A percentile compares a stretch with the other conserved stretches of the same genome.
phyloP scores from a whole-genome alignment of 2,113 vertebrate species.

The Austrofundulus limnaeus region DNA sequence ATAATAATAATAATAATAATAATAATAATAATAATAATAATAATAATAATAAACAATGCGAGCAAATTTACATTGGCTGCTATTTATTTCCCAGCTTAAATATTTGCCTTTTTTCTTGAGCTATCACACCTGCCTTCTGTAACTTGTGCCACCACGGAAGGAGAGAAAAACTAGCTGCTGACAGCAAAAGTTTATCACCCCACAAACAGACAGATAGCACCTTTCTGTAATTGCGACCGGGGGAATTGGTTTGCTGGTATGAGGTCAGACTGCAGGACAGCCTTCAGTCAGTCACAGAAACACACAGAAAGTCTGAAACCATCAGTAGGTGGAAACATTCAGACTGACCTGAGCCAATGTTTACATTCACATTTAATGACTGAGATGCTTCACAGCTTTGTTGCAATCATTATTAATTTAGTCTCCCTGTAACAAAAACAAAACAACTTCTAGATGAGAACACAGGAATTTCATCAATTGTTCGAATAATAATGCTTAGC shows the following conservation, averaged over 20 bases:
- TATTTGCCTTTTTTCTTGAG: background rate
- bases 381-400: no score
- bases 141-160: background rate
- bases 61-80: no score
- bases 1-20: no score
- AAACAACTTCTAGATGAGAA: no score
- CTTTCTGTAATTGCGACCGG: slow-evolving; percentile 1
- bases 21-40: no score
- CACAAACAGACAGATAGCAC: slow-evolving; percentile 24
- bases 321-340: background rate
- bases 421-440: no score
- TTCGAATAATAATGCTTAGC: no score
- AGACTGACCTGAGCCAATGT: background rate
- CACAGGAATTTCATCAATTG: no score
- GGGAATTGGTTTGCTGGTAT: slow-evolving; percentile 15
- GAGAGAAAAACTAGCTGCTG: slow-evolving; percentile 14
- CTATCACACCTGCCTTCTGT: background rate
- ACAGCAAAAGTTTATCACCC: slow-evolving; percentile 34
- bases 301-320: background rate
- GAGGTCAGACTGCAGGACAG: slow-evolving; percentile 4
- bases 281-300: slow-evolving; percentile 22
- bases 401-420: no score
- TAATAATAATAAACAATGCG: no score
- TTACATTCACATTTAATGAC: background rate
- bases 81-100: no score